Evolutionary conservation across 2,113 vertebrate species (phyloP).

Genomic region (Seriola rivoliana): DNA sequence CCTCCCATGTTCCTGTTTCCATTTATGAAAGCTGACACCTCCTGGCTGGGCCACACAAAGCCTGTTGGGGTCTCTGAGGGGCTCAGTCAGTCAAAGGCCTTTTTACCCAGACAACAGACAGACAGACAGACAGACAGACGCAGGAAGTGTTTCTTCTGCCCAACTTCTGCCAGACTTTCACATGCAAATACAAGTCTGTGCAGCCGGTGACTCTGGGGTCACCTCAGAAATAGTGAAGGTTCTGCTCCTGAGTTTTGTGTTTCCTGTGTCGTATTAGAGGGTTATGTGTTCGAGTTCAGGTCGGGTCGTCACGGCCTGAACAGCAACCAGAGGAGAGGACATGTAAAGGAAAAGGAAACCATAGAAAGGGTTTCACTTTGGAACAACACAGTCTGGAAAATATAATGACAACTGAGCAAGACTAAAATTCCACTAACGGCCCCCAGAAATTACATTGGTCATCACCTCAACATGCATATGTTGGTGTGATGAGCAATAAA

Average conservation of each 20-base stretch:
- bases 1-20: constrained; percentile 44
- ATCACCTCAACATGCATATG: too few relatives aligned
- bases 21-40: constrained; percentile 73
- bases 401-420: too few relatives aligned
- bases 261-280: constrained; percentile 7
- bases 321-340: too few relatives aligned
- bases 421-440: too few relatives aligned
- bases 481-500: too few relatives aligned
- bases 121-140: constrained; percentile 13
- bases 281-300: constrained; percentile 20
- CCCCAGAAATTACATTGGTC: too few relatives aligned
- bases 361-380: too few relatives aligned
- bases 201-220: constrained; percentile 31
- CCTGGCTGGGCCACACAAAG: constrained; percentile 54
- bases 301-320: neutral
- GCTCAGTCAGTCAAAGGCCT: constrained; percentile 65
- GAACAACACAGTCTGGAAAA: too few relatives aligned
- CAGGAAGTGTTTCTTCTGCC: constrained; percentile 50
- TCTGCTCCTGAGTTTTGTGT: constrained; percentile 10
- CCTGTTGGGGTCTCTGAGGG: constrained; percentile 45
- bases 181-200: constrained; percentile 44
- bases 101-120: constrained; percentile 41
- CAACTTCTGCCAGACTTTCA: constrained; percentile 46
- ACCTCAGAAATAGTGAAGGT: neutral
- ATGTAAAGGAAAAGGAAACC: too few relatives aligned